Evolutionary conservation across 35 echinoderm and acorn worm species (phyloP), one percentile per base, ranked within the genome.

Genomic region (Lytechinus variegatus): DNA sequence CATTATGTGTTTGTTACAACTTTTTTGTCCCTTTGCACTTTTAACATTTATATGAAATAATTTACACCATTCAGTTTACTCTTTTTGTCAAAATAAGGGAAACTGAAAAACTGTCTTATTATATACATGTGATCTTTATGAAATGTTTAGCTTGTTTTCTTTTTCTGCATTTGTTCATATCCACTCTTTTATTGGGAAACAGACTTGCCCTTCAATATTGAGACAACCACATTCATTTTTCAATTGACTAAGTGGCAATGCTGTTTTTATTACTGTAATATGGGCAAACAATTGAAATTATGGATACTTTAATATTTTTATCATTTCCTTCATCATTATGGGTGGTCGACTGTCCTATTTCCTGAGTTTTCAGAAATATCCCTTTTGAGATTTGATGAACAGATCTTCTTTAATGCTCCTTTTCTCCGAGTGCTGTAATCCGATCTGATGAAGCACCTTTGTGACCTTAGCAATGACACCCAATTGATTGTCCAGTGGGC

Each of bases 261-360:
- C 19, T 24, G 21, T 79, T 79, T 1, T 58, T 16, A 24, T 79
- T n/a, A 79, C 24, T 79, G 2, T 79, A 24, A 24, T 79, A 21
- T 79, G 14, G 6, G 14, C 21, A 79, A 79, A 79, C 14, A 79
- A 79, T 79, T 1, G 4, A 27, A 79, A 5, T 24, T 3, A 79
- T 79, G 66, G 21, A 79, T 79, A 79, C n/a, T 79, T 79, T 19
- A 79, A 79, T n/a, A 24, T 24, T 79, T n/a, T 79, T 79, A 79
- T 79, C 66, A 79, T 79, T 79, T 79, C 66, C 66, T 79, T 79
- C 66, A 79, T 79, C 66, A 79, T 79, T 79, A 79, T n/a, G 66
- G 66, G 66, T 79, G 66, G 66, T 79, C 66, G 19, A 79, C 19
- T 79, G 66, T 79, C 19, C 16, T 79, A 79, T 79, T 79, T 79